phyloP scores from a whole-genome alignment of 2,797 vertebrate species.

The Manis pentadactyla region DNA sequence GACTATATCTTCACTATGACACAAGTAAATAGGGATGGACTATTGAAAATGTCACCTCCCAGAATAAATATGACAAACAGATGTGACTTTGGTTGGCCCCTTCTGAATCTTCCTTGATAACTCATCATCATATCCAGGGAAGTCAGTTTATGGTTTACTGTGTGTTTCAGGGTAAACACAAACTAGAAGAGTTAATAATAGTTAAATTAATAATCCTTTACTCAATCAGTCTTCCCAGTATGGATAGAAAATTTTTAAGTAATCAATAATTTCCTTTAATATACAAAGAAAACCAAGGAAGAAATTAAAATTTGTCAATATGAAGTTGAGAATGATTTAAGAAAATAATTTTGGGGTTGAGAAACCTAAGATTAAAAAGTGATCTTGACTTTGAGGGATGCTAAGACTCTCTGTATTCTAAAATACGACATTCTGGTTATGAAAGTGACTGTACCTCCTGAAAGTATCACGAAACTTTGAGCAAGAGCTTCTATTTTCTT shows the following conservation, averaged over 20 bases:
- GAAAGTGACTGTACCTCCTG: not conserved
- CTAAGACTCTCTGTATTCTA: not conserved
- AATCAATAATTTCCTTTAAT: not conserved
- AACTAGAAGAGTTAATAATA: not conserved
- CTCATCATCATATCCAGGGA: not conserved
- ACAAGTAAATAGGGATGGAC: not conserved
- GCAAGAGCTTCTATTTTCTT: not conserved
- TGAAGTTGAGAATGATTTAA: not conserved
- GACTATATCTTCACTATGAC: not conserved
- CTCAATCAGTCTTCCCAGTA: not conserved
- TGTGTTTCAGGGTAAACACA: constrained; percentile 30
- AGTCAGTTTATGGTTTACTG: not conserved
- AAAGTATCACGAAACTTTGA: not conserved
- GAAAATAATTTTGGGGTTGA: not conserved
- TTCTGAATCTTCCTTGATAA: constrained; percentile 7
- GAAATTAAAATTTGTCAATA: not conserved
- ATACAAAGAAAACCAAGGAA: not conserved
- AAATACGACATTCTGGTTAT: not conserved
- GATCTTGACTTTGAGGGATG: not conserved
- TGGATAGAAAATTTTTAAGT: not conserved
- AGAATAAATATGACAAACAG: not conserved
- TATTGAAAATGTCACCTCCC: not conserved
- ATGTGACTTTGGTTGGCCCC: not conserved
- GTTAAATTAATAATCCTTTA: not conserved
- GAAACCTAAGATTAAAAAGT: constrained; percentile 29